Evolutionary conservation across 2,888 invertebrate species (phyloP), one percentile per base, ranked within the genome.

Genomic region (Phalera bucephala): DNA sequence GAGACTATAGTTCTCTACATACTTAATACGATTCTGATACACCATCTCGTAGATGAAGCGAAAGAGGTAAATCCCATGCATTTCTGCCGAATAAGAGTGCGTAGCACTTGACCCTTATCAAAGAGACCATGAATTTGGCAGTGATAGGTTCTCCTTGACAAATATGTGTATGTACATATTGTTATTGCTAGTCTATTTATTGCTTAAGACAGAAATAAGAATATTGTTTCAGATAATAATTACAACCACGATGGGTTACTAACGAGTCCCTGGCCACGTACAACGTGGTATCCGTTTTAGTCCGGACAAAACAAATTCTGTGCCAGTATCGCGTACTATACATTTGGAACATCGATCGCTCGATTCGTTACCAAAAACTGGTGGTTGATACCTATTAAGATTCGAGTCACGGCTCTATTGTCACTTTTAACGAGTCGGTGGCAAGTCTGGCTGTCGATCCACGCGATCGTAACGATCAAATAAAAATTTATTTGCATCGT

Each of bases 351-450:
- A 22, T 27, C 13, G 23, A 22, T 42, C 38, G 39, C 50, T 36
- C 40, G 28, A 50, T 39, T 35, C 21, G 21, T n/a, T 27, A 10
- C 36, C 32, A 38, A 38, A 37, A 39, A 31, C 12, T 6, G 20
- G 11, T 22, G 30, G 21, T 23, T 17, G 22, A 10, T 14, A 37
- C 33, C 20, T 15, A 23, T 50, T 36, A 19, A 13, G 22, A 52
- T 55, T 51, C 37, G 20, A 2, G 17, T 29, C 52, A 42, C 41
- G 51, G 39, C 2, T 8, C 3, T 12, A 42, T 42, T 45, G 45
- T 53, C 45, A 50, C 39, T 55, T 45, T 40, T 42, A 42, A 51
- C 30, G 14, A 17, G 37, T 8, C 28, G 26, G 22, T 31, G 31
- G 14, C 31, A 23, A 30, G 29, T 39, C 23, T 38, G 9, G 28